Conservation (phyloP, 2,113 vertebrate species). For the Campylomormyrus tamandua region DNA sequence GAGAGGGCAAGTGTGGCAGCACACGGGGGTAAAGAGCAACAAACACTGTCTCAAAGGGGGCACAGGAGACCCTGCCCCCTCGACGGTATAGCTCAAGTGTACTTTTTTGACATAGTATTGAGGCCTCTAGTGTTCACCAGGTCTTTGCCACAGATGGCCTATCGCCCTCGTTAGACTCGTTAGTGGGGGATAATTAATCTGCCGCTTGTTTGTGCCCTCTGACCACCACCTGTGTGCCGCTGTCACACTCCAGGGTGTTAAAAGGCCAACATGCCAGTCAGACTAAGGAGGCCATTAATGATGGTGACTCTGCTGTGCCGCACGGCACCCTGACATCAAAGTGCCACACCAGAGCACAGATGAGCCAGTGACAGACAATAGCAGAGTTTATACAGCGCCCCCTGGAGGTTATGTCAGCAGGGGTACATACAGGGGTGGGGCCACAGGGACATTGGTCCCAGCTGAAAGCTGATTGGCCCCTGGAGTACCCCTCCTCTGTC, state of each 20-base stretch:
- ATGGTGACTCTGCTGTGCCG: background rate
- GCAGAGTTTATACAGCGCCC: background rate
- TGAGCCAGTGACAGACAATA: background rate
- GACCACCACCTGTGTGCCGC: background rate
- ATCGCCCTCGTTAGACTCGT: background rate
- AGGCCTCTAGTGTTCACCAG: background rate
- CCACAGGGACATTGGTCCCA: background rate
- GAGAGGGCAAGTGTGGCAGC: background rate
- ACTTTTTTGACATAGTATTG: background rate
- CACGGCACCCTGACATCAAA: background rate
- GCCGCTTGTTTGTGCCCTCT: background rate
- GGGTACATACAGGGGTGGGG: background rate
- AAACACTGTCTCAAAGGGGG: background rate
- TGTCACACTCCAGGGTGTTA: background rate
- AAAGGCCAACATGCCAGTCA: background rate
- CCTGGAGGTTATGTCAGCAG: background rate
- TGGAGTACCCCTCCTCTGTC: background rate
- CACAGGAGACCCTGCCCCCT: background rate
- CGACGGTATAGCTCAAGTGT: background rate
- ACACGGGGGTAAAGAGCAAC: background rate
- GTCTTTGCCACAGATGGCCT: background rate
- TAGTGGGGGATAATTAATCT: background rate
- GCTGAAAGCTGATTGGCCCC: background rate
- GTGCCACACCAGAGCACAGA: background rate
- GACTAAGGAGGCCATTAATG: background rate